These are phyloP conservation scores for Greenwoodochromis staneri DNA, from an alignment of 2,113 vertebrate species.

Conservation along the genomic window DNA sequence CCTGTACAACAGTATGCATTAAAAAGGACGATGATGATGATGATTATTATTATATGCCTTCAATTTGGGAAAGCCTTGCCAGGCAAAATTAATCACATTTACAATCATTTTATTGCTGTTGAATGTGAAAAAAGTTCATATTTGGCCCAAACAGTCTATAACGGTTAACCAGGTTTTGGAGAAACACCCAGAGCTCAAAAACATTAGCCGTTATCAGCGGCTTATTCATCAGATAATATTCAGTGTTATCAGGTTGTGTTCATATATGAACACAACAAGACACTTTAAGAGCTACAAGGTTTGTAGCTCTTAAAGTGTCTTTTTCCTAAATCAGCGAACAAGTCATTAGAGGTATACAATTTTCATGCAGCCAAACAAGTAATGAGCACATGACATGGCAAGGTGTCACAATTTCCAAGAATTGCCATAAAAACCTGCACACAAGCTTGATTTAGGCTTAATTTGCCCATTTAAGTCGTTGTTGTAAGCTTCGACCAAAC, in stretches of 20 bases:
- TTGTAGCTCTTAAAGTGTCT: not conserved
- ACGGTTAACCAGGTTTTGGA: not conserved
- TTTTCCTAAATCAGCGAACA: not conserved
- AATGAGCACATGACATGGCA: rapidly evolving
- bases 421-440: not conserved
- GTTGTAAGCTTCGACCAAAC: rapidly evolving
- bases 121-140: not conserved
- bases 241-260: not conserved
- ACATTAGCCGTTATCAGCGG: not conserved
- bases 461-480: not conserved
- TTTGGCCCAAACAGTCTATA: not conserved
- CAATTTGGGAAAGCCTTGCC: not conserved
- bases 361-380: not conserved
- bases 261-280: not conserved
- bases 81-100: not conserved
- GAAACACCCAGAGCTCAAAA: not conserved
- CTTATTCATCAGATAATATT: not conserved
- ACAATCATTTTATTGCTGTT: not conserved
- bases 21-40: not conserved
- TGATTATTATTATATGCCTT: not conserved
- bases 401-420: not conserved
- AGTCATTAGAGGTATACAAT: not conserved
- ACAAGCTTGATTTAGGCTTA: not conserved
- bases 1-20: not conserved
- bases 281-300: not conserved